Conservation (phyloP, 2,888 invertebrate genomes). For the Dicyrtoma fusca region DNA sequence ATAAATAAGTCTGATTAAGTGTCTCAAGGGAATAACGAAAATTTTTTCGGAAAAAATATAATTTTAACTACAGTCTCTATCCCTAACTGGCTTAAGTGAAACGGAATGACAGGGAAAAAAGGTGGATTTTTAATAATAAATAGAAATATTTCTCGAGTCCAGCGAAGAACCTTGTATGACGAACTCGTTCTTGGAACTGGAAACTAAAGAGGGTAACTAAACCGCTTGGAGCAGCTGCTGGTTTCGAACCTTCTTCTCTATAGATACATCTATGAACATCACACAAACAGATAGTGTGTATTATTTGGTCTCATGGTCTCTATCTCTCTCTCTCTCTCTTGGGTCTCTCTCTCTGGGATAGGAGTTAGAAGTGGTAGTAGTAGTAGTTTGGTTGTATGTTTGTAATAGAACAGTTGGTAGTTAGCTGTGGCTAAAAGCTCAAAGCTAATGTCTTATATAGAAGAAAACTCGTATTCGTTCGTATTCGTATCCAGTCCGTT, state of each 20-base stretch:
- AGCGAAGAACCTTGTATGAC: conserved; percentile 25
- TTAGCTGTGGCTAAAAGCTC: not conserved
- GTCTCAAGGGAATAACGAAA: not conserved
- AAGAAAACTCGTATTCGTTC: conserved; percentile 5
- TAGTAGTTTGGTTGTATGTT: not conserved
- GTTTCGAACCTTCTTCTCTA: conserved; percentile 14
- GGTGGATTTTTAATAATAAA: conserved; percentile 13
- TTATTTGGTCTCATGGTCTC: conserved; percentile 16
- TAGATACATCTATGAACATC: not conserved
- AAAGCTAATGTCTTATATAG: not conserved
- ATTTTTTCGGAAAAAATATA: too few relatives aligned
- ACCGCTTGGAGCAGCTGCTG: conserved; percentile 33
- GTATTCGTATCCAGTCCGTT: conserved; percentile 34
- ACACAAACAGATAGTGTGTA: not conserved
- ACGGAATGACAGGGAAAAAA: conserved; percentile 8
- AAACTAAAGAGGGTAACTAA: conserved; percentile 22
- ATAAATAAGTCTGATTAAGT: too few relatives aligned
- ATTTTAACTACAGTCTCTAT: too few relatives aligned
- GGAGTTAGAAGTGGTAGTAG: not conserved
- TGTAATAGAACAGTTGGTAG: not conserved
- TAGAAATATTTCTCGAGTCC: conserved; percentile 12
- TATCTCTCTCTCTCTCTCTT: too few relatives aligned
- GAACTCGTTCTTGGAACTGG: conserved; percentile 37
- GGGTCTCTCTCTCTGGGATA: conserved; percentile 7
- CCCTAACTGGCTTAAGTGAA: not conserved